Evolutionary conservation across 2,888 invertebrate genomes (phyloP), one percentile per base, ranked within the genome.

Genomic region (Synanthedon myopaeformis): DNA sequence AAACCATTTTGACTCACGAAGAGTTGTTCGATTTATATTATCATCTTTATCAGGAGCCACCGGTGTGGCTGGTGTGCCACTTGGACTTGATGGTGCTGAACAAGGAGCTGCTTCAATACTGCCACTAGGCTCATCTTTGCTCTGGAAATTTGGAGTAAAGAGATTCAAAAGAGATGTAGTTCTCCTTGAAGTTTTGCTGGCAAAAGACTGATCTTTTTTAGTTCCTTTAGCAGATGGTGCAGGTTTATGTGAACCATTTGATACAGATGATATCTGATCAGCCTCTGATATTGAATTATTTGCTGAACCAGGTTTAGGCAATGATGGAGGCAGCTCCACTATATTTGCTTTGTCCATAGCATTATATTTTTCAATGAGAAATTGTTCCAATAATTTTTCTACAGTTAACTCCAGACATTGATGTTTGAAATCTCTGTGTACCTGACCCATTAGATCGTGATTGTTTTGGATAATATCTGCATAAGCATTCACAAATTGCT

Each of bases 61-160:
- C 41, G 84, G 82, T 5, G 89, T 89, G 60, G 89, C 89, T 63
- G 90, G 89, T 58, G 91, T 90, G 63, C 91, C 92, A 76, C 91
- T 92, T 56, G 92, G 92, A 74, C 92, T 92, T 65, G 92, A 92
- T 62, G 92, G 92, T 61, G 92, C 92, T 61, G 92, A 92, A 79
- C 88, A 88, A n/a, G 88, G 88, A 0, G 88, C 93, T 78, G 89
- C 92, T 75, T 91, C 90, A 63, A 87, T 85, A 68, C 86, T 88
- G 52, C 86, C 86, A 79, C 83, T 89, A 59, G 89, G 90, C 70
- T 90, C 90, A 81, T 90, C 88, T 89, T 90, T 96, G 91, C 95
- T 96, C 92, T 95, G 96, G 89, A 96, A 95, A 90, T 95, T 96
- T 88, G 96, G 95, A 90, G 96, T 95, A 91, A 96, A 96, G 89